These are phyloP conservation scores for Leiothrix lutea DNA, from an alignment of 2,113 vertebrate genomes.

Conservation along the genomic window DNA sequence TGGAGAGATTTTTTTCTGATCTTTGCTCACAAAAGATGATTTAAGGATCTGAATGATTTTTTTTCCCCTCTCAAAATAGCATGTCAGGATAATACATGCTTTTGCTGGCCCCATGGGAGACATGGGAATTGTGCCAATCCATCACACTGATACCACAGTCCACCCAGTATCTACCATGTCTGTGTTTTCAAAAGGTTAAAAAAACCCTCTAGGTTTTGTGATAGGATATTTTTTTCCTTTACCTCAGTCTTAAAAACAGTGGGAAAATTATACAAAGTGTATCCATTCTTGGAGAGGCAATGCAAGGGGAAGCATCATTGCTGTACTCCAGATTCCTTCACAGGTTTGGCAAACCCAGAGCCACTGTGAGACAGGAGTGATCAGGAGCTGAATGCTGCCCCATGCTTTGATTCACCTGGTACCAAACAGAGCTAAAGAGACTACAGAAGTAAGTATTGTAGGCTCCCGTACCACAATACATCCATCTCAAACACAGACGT, in stretches of 20 bases:
- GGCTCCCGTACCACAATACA: background rate
- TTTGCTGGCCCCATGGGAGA: background rate
- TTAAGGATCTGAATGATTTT: background rate
- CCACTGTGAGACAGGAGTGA: accelerated
- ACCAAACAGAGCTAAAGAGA: background rate
- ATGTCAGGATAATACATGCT: background rate
- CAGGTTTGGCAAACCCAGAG: background rate
- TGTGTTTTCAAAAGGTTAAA: background rate
- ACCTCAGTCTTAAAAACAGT: background rate
- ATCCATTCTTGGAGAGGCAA: background rate
- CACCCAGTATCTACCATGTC: background rate
- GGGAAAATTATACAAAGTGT: background rate
- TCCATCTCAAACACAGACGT: background rate
- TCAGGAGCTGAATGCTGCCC: background rate
- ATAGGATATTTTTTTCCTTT: background rate
- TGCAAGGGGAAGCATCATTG: background rate
- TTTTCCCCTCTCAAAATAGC: background rate
- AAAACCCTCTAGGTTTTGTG: background rate
- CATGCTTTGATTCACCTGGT: background rate
- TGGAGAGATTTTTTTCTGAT: background rate
- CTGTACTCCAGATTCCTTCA: background rate
- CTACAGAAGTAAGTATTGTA: background rate
- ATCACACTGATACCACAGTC: background rate
- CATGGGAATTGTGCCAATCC: background rate
- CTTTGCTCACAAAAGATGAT: background rate